Evolutionary conservation across 1,140 invertebrate species (phyloP).

Genomic region (Drosophila kurseongensis): DNA sequence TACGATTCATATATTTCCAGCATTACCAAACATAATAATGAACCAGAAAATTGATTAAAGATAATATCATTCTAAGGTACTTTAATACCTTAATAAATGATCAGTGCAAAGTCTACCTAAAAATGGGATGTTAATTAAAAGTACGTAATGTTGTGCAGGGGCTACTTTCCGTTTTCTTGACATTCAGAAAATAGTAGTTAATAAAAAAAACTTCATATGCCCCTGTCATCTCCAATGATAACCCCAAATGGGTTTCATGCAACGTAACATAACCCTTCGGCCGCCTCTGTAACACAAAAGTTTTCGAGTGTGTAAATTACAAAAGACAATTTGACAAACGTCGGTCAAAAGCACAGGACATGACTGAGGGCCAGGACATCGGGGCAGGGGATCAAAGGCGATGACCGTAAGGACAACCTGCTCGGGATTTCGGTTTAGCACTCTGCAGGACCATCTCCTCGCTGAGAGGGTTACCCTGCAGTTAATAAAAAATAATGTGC

Average conservation of each 20-base stretch:
- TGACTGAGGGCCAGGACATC: conserved; percentile 32
- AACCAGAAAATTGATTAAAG: too few species aligned
- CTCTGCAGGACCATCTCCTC: conserved; percentile 41
- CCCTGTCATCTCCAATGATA: conserved; percentile 22
- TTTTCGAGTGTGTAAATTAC: conserved; percentile 79
- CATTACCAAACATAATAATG: too few species aligned
- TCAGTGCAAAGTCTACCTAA: too few species aligned
- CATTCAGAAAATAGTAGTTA: too few species aligned
- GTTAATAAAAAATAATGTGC: conserved; percentile 83
- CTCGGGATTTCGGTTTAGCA: conserved; percentile 78
- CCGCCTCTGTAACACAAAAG: conserved; percentile 40
- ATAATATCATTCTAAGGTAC: too few species aligned
- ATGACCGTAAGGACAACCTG: conserved; percentile 66
- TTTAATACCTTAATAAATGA: too few species aligned
- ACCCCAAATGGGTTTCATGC: conserved; percentile 13
- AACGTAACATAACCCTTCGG: conserved; percentile 30
- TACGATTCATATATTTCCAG: too few species aligned
- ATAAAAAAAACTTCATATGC: too few species aligned
- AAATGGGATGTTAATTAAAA: too few species aligned
- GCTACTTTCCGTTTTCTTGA: too few species aligned
- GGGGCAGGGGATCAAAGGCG: conserved; percentile 38
- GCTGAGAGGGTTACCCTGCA: conserved; percentile 42
- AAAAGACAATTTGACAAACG: conserved; percentile 81
- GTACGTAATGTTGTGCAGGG: too few species aligned
- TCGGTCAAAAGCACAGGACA: conserved; percentile 75